phyloP scores from a whole-genome alignment of 2,888 invertebrate species.

The Antheraea yamamai region DNA sequence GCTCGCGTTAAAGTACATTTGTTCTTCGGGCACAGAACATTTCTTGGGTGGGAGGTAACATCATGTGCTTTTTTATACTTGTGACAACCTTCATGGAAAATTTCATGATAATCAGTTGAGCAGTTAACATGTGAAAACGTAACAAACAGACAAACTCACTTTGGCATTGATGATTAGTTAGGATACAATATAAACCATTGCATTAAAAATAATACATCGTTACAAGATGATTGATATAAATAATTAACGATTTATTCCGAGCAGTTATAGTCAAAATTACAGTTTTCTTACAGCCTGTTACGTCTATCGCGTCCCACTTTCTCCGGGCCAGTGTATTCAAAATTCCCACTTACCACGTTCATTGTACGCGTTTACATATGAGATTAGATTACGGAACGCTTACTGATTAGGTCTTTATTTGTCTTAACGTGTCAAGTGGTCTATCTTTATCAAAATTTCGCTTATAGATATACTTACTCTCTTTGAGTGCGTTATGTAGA shows the following conservation, averaged over 20 bases:
- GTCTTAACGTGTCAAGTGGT: constrained; percentile 12
- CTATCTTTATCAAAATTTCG: constrained; percentile 9
- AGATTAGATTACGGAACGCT: constrained; percentile 18
- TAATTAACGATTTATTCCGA: neutral
- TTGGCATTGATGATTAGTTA: too few relatives aligned
- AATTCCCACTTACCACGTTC: neutral
- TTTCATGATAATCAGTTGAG: too few relatives aligned
- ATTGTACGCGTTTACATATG: constrained; percentile 16
- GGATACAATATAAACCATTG: too few relatives aligned
- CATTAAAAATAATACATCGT: too few relatives aligned
- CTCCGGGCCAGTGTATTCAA: constrained; percentile 5
- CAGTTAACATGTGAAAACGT: too few relatives aligned
- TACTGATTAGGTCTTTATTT: constrained; percentile 16
- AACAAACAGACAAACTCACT: too few relatives aligned
- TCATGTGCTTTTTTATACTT: too few relatives aligned
- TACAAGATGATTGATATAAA: too few relatives aligned
- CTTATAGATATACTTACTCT: neutral
- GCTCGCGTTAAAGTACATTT: too few relatives aligned
- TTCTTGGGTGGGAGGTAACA: too few relatives aligned
- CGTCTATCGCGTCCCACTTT: constrained; percentile 2
- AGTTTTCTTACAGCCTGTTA: neutral
- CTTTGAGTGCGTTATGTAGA: neutral
- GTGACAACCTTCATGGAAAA: too few relatives aligned
- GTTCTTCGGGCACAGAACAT: too few relatives aligned
- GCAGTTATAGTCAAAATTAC: neutral